These are phyloP conservation scores for Mus pahari DNA, from an alignment of 2,113 vertebrate genomes.

Conservation along the genomic window DNA sequence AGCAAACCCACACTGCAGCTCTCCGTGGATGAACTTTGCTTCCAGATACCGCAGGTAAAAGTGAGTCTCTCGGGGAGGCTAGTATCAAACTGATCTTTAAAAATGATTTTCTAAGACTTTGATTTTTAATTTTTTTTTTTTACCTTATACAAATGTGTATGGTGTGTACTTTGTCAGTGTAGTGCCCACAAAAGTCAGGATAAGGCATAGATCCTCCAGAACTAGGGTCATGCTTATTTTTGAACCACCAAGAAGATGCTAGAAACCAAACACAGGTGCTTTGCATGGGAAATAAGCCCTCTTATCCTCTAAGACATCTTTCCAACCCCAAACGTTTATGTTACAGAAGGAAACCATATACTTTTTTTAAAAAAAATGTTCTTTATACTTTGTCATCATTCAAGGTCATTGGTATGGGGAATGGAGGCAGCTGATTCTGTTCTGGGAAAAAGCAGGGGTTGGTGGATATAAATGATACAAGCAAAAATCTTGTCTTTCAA, in stretches of 20 bases:
- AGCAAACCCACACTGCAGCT: conserved; percentile 83
- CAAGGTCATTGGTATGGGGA: not conserved
- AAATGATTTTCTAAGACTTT: not conserved
- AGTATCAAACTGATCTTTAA: conserved; percentile 34
- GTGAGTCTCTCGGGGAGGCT: conserved; percentile 16
- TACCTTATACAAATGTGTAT: no score
- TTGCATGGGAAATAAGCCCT: not conserved
- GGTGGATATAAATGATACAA: not conserved
- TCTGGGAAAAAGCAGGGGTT: not conserved
- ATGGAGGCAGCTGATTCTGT: not conserved
- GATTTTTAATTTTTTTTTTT: not conserved
- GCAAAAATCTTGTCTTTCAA: not conserved
- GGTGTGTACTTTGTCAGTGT: not conserved
- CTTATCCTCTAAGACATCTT: not conserved
- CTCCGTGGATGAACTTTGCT: conserved; percentile 82
- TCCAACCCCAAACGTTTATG: not conserved
- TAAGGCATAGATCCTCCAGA: no score
- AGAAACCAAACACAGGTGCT: not conserved
- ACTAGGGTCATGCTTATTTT: no score
- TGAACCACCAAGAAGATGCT: not conserved
- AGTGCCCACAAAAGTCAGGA: not conserved
- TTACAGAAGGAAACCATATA: not conserved
- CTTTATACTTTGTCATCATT: not conserved
- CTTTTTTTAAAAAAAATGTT: not conserved
- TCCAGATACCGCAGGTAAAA: conserved; percentile 57